Conservation (phyloP, 2,888 invertebrate genomes). For the Eledona agricola region DNA sequence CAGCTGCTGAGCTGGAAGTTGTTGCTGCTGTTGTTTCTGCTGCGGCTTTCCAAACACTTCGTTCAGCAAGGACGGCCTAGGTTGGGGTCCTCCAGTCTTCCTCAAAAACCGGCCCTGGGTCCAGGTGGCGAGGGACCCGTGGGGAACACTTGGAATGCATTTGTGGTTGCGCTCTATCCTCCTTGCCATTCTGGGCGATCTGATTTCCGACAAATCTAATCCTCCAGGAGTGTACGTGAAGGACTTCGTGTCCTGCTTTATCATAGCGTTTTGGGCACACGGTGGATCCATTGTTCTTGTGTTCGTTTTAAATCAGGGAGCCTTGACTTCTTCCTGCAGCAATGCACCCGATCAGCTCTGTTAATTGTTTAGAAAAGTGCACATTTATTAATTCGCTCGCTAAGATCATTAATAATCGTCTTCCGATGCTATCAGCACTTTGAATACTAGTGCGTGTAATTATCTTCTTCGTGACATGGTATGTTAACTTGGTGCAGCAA, state of each 20-base stretch:
- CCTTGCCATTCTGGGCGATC: constrained; percentile 88
- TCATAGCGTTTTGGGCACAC: constrained; percentile 92
- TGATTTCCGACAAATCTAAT: constrained; percentile 88
- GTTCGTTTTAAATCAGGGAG: constrained; percentile 45
- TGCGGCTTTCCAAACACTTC: constrained; percentile 45
- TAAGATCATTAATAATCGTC: constrained; percentile 17
- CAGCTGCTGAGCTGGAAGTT: too few relatives aligned
- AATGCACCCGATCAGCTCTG: constrained; percentile 2
- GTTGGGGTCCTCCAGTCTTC: constrained; percentile 72
- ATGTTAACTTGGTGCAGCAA: constrained; percentile 8
- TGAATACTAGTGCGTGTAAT: constrained; percentile 14
- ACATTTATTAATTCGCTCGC: constrained; percentile 21
- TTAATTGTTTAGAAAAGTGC: constrained; percentile 21
- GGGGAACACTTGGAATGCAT: constrained; percentile 72
- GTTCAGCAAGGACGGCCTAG: constrained; percentile 52
- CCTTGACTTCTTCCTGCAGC: constrained; percentile 40
- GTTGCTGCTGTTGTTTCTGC: constrained; percentile 57
- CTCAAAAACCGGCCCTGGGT: constrained; percentile 62
- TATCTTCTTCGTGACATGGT: constrained; percentile 16
- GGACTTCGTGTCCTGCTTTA: constrained; percentile 95
- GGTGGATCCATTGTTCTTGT: constrained; percentile 73
- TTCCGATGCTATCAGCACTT: constrained; percentile 10
- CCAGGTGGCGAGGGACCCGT: constrained; percentile 52
- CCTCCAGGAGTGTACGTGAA: constrained; percentile 97
- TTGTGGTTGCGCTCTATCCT: constrained; percentile 77